Evolutionary conservation across 64 coral and sea anemone genomes (phyloP), one percentile per base, ranked within the genome.

Genomic region (Pachyseris speciosa): DNA sequence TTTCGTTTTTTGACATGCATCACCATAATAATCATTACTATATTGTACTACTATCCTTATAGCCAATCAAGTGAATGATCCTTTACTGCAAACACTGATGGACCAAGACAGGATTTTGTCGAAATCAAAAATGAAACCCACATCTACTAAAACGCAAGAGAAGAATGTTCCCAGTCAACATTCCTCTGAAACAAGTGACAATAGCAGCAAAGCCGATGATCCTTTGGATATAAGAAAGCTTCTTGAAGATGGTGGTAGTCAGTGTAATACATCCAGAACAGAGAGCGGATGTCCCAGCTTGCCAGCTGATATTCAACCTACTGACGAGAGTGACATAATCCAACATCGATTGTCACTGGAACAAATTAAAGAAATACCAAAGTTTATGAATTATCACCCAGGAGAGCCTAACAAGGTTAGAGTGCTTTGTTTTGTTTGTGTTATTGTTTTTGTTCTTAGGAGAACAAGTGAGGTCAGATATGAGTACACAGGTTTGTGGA

Each of bases 371-470:
- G 72, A 88, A 28, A 86, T 98, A 85, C 96, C 96, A 65, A 88
- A 94, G 55, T 98, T 98, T 42, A 83, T 64, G 34, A 80, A 92
- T 86, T 94, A 95, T 63, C 36, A 88, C 0, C 85, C 93, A 7
- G 96, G 96, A 9, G 85, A 92, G 70, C 96, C 96, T 6, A 98
- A 60, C 79, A 92, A 92, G 93, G 96, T 98, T 49, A 40, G 47
- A 74, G 19, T 28, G n/a, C 4, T 67, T 40, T 34, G 34, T 20
- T 22, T 2, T n/a, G 32, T 16, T 19, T 34, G 33, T 71, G 13
- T 39, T 71, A 22, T 4, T 45, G 43, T 2, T 74, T 43, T 74
- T 74, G 20, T 34, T 74, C 25, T 20, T n/a, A n/a, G n/a, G n/a
- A n/a, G n/a, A n/a, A n/a, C n/a, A n/a, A n/a, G n/a, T n/a, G n/a